phyloP scores from a whole-genome alignment of 1,140 invertebrate species.

The Carposina sasakii region DNA sequence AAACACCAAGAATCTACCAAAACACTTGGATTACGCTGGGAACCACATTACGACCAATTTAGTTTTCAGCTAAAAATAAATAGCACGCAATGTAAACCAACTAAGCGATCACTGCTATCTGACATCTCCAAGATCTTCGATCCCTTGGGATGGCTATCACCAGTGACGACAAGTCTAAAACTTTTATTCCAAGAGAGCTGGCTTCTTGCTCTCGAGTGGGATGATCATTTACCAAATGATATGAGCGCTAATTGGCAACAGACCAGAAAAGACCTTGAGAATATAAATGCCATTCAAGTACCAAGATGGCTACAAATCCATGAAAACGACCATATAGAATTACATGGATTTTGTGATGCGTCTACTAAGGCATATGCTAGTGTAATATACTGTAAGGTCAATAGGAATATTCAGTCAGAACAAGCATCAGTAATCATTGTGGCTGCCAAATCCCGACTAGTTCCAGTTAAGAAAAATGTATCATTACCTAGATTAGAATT shows the following conservation, averaged over 20 bases:
- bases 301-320: slow-evolving; percentile 10
- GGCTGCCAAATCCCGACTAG: slow-evolving; percentile 47
- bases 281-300: slow-evolving; percentile 9
- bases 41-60: slow-evolving; percentile 23
- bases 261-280: slow-evolving; percentile 2
- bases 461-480: slow-evolving; percentile 44
- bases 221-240: slow-evolving; percentile 34
- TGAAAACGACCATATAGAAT: slow-evolving; percentile 13
- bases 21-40: slow-evolving; percentile 36
- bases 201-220: slow-evolving; percentile 39
- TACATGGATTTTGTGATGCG: slow-evolving; percentile 21
- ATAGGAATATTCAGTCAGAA: no score
- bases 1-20: slow-evolving; percentile 24
- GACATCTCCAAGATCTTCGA: slow-evolving; percentile 41
- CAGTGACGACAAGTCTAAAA: slow-evolving; percentile 44
- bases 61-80: slow-evolving; percentile 10
- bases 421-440: slow-evolving; percentile 24
- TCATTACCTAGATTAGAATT: slow-evolving; percentile 66
- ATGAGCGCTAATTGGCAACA: slow-evolving; percentile 24
- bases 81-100: background rate
- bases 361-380: slow-evolving; percentile 21
- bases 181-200: slow-evolving; percentile 49
- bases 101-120: slow-evolving; percentile 30
- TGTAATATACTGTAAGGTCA: slow-evolving; percentile 22
- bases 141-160: slow-evolving; percentile 44